Evolutionary conservation across 2,113 vertebrate species (phyloP), one percentile per base, ranked within the genome.

Genomic region (Cranoglanis bouderius): DNA sequence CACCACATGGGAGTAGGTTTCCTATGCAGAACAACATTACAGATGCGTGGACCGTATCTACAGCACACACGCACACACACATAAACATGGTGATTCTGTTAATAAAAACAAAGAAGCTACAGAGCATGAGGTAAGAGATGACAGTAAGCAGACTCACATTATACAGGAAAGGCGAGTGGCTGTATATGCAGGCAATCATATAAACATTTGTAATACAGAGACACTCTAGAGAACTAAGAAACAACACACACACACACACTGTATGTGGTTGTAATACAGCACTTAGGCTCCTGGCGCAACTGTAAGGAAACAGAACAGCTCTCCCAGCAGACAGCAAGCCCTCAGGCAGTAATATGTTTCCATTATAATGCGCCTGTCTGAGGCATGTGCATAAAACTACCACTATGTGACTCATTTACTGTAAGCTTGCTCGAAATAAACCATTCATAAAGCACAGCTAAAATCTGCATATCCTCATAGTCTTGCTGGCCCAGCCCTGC

Each of bases 331-430:
- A 86, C 77, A 46, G 43, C 5, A 86, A 85, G 81, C 85, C 84
- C 88, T 82, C 40, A 59, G 74, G 88, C 85, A 81, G 63, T 89
- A 88, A 87, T 90, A 82, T 89, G 88, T 89, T 90, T 88, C 81
- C 86, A 88, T 85, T 89, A 65, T 82, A 82, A 85, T 51, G 40
- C 8, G 38, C 82, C 86, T 65, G 81, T 85, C 86, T n/a, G 70
- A 78, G 82, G 65, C 46, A 82, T 85, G 61, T 84, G 59, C 72
- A 65, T 59, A 88, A 88, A 88, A 84, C 51, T 57, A 78, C 75
- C 75, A 85, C 88, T 88, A 89, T 82, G 85, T 86, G 65, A 75
- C 90, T 89, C 86, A 85, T 59, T 70, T 78, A 70, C 82, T 77
- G 82, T 75, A 78, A 40, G 59, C 75, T 32, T 80, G 57, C 83